Conservation (phyloP, 1,140 invertebrate species). For the Bombus soroeensis region DNA sequence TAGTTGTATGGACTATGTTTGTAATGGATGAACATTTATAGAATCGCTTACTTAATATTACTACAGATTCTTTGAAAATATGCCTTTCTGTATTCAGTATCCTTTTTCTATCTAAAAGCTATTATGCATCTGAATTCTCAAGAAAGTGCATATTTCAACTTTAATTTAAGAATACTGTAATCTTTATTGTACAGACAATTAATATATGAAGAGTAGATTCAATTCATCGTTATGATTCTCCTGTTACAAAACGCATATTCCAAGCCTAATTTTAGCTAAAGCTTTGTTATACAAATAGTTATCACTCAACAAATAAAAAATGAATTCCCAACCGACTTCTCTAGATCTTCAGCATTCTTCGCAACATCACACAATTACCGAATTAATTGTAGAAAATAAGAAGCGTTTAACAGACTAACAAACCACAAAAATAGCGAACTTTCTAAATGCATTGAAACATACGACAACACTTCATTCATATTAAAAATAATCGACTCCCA, state of each 20-base stretch:
- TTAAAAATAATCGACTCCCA: no score
- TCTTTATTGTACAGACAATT: not conserved
- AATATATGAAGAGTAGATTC: not conserved
- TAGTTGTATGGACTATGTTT: no score
- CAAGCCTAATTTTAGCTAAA: not conserved
- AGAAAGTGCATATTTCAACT: not conserved
- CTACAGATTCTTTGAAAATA: not conserved
- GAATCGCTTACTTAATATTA: not conserved
- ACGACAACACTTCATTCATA: not conserved
- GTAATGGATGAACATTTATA: not conserved
- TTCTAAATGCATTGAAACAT: not conserved
- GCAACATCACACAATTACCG: not conserved
- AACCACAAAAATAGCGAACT: rapidly evolving
- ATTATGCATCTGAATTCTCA: not conserved
- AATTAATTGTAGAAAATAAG: not conserved
- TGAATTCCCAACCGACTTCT: not conserved
- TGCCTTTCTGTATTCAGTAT: not conserved
- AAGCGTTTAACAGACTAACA: not conserved
- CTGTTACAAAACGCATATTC: not conserved
- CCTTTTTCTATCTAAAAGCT: not conserved
- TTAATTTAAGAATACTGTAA: not conserved
- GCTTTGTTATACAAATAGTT: not conserved
- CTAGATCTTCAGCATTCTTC: no score
- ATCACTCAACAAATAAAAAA: not conserved
- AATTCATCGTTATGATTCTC: not conserved